Percentiles rank a stretch among this genome's conserved stretches.
Conservation (phyloP, 2,888 invertebrate genomes). For the Frankliniella fusca region DNA sequence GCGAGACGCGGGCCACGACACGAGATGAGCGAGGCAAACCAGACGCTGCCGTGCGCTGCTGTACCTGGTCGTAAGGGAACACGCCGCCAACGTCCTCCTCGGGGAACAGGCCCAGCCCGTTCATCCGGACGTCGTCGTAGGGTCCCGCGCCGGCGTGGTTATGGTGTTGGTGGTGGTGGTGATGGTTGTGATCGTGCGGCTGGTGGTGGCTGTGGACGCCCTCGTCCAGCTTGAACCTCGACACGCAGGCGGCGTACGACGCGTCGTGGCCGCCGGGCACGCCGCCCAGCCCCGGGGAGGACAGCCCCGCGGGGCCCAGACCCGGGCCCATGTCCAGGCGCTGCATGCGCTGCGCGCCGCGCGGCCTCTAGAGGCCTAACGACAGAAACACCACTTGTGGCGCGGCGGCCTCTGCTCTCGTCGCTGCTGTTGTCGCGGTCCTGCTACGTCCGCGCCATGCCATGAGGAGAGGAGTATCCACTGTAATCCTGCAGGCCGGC, state of each 20-base stretch:
- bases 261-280: background rate
- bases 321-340: background rate
- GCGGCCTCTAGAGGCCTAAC: background rate
- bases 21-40: too few species aligned
- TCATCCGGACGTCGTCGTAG: slow-evolving; percentile 15
- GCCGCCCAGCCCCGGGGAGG: background rate
- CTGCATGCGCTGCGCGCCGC: background rate
- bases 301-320: background rate
- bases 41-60: too few species aligned
- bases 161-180: background rate
- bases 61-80: slow-evolving; percentile 13
- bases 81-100: background rate
- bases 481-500: too few species aligned
- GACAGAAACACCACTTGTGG: background rate
- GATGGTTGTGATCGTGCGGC: background rate
- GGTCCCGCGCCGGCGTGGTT: background rate
- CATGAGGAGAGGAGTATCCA: too few species aligned
- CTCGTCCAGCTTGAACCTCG: slow-evolving; percentile 13
- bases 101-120: slow-evolving; percentile 15
- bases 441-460: too few species aligned
- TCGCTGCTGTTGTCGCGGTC: too few species aligned
- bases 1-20: too few species aligned
- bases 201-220: background rate
- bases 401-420: background rate
- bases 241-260: slow-evolving; percentile 15